Evolutionary conservation across 1,140 invertebrate species (phyloP).

Genomic region (Adelges cooleyi): DNA sequence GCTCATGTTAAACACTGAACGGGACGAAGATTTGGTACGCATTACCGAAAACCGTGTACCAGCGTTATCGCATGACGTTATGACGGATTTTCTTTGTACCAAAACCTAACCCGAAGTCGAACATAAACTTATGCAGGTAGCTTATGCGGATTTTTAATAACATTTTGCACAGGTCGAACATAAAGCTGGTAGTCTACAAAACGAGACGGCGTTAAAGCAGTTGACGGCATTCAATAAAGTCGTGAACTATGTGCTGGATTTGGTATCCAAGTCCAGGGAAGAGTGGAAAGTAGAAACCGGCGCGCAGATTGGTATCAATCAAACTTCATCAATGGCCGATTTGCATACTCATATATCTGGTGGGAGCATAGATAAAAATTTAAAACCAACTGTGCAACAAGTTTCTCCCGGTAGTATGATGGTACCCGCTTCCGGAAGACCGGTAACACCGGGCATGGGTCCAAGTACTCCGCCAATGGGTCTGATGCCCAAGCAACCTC

Average conservation of each 20-base stretch:
- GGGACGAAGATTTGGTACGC: constrained; percentile 70
- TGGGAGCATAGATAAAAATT: constrained; percentile 75
- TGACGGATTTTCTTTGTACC: constrained; percentile 86
- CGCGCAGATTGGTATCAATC: constrained; percentile 56
- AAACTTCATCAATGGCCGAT: constrained; percentile 75
- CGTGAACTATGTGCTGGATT: constrained; percentile 77
- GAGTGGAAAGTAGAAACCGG: constrained; percentile 89
- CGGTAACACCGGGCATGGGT: constrained; percentile 31
- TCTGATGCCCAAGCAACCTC: constrained; percentile 35
- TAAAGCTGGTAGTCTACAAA: constrained; percentile 61
- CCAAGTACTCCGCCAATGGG: constrained; percentile 31
- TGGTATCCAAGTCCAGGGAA: constrained; percentile 77
- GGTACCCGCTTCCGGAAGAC: constrained; percentile 40
- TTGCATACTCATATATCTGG: constrained; percentile 78
- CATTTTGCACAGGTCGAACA: constrained; percentile 50
- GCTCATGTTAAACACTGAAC: constrained; percentile 70
- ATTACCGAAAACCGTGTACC: constrained; percentile 68
- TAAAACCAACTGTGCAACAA: constrained; percentile 43
- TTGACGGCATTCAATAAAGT: constrained; percentile 83
- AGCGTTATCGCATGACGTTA: constrained; percentile 74
- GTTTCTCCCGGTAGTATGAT: constrained; percentile 39
- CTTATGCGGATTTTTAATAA: background rate
- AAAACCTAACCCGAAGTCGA: constrained; percentile 90
- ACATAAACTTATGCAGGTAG: constrained; percentile 62
- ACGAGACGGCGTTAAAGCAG: constrained; percentile 80